Conservation (phyloP, 2,888 invertebrate genomes). For the Bhutanitis thaidina region DNA sequence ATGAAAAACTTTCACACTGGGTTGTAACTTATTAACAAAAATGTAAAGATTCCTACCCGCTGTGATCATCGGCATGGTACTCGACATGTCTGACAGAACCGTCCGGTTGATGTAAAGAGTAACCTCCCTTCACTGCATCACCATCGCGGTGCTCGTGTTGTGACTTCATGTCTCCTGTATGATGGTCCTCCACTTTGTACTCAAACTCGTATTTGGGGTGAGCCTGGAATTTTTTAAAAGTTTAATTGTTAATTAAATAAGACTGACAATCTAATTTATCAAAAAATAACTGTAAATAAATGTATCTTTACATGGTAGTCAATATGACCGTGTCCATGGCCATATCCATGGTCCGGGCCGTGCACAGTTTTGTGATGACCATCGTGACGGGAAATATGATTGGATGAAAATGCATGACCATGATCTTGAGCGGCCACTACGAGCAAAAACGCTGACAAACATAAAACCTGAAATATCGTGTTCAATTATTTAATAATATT, state of each 20-base stretch:
- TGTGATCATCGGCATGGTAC: slow-evolving; percentile 67
- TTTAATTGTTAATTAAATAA: too few relatives aligned
- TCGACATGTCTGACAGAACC: slow-evolving; percentile 70
- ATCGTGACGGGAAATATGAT: slow-evolving; percentile 32
- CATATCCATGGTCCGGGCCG: slow-evolving; percentile 17
- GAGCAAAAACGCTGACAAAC: background rate
- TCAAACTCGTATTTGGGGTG: slow-evolving; percentile 41
- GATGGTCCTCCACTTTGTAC: slow-evolving; percentile 40
- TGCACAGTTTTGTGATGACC: slow-evolving; percentile 24
- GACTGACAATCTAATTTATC: too few relatives aligned
- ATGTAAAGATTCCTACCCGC: too few relatives aligned
- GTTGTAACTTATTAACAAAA: too few relatives aligned
- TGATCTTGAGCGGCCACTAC: slow-evolving; percentile 4
- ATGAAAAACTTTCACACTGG: too few relatives aligned
- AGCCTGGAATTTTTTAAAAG: slow-evolving; percentile 24
- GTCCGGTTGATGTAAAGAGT: slow-evolving; percentile 64
- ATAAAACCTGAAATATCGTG: too few relatives aligned
- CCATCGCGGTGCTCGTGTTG: slow-evolving; percentile 17
- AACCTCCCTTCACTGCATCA: slow-evolving; percentile 13
- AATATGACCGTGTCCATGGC: too few relatives aligned
- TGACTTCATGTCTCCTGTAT: slow-evolving; percentile 15
- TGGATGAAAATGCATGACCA: slow-evolving; percentile 27
- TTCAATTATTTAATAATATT: too few relatives aligned
- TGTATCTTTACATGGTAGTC: slow-evolving; percentile 21
- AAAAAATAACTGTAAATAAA: slow-evolving; percentile 3